Percentiles rank a stretch among this genome's conserved stretches.
Conservation (phyloP, 2,113 vertebrate genomes). For the Stegastes partitus region DNA sequence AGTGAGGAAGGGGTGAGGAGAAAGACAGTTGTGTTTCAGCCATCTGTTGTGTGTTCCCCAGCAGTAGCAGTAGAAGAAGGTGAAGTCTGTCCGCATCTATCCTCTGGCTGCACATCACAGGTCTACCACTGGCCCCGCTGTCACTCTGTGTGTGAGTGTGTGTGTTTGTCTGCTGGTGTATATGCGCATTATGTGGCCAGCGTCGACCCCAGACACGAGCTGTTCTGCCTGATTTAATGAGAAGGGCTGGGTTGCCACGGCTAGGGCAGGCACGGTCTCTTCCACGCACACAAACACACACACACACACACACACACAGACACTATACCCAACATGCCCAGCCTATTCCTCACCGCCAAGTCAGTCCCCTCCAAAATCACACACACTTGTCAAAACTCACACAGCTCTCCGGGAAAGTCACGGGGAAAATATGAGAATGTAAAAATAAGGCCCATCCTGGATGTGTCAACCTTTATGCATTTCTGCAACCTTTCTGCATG, state of each 20-base stretch:
- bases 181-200: conserved; percentile 58
- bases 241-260: conserved; percentile 70
- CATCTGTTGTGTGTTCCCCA: conserved; percentile 76
- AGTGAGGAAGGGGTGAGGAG: conserved; percentile 58
- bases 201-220: conserved; percentile 64
- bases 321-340: conserved; percentile 12
- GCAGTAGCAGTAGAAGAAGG: conserved; percentile 77
- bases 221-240: conserved; percentile 82
- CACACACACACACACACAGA: conserved; percentile 30
- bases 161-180: conserved; percentile 25
- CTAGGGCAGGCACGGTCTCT: conserved; percentile 52
- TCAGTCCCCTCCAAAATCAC: conserved; percentile 54
- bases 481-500: conserved; percentile 45
- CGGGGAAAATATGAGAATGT: conserved; percentile 48
- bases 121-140: conserved; percentile 70
- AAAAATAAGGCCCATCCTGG: conserved; percentile 32
- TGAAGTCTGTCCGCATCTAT: conserved; percentile 81
- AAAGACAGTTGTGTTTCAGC: conserved; percentile 74
- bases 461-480: conserved; percentile 39
- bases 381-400: conserved; percentile 66
- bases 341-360: conserved; percentile 30
- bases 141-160: conserved; percentile 44
- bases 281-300: conserved; percentile 27
- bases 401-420: conserved; percentile 52
- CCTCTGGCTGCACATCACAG: conserved; percentile 85